Evolutionary conservation across 2,888 invertebrate species (phyloP).

Genomic region (Hybos culiciformis): DNA sequence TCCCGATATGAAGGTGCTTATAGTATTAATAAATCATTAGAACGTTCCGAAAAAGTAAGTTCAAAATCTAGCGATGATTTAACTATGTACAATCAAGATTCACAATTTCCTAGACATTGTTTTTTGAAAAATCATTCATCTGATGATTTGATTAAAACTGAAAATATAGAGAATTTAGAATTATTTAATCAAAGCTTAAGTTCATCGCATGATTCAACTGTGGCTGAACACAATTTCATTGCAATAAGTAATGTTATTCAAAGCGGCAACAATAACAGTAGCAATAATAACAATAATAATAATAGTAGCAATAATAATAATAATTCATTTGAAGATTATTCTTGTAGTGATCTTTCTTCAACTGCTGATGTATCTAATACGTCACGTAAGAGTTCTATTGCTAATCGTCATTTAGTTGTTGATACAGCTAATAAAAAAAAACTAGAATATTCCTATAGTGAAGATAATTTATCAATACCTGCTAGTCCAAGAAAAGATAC

Average conservation of each 20-base stretch:
- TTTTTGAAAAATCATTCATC: conserved; percentile 29
- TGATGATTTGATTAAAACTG: neutral
- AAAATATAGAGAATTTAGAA: neutral
- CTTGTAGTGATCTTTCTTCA: conserved; percentile 25
- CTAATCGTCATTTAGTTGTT: conserved; percentile 21
- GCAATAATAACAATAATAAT: too few species aligned
- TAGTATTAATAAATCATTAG: neutral
- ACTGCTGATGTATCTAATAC: conserved; percentile 20
- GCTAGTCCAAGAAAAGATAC: neutral
- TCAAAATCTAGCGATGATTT: conserved; percentile 35
- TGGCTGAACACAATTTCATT: conserved; percentile 2
- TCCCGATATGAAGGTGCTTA: conserved; percentile 14
- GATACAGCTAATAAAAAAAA: neutral
- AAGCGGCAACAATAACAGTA: too few species aligned
- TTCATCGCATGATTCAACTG: conserved; percentile 8
- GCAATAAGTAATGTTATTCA: too few species aligned
- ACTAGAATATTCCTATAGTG: neutral
- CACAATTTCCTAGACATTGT: conserved; percentile 33
- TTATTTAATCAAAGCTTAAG: conserved; percentile 15
- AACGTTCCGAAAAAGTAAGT: conserved; percentile 25
- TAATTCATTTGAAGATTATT: conserved; percentile 13
- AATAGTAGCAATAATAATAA: conserved; percentile 3
- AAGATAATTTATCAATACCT: neutral
- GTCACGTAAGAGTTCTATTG: conserved; percentile 33
- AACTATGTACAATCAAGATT: conserved; percentile 30